Conservation (phyloP, 2,888 invertebrate species). For the Drosophila aldrichi region DNA sequence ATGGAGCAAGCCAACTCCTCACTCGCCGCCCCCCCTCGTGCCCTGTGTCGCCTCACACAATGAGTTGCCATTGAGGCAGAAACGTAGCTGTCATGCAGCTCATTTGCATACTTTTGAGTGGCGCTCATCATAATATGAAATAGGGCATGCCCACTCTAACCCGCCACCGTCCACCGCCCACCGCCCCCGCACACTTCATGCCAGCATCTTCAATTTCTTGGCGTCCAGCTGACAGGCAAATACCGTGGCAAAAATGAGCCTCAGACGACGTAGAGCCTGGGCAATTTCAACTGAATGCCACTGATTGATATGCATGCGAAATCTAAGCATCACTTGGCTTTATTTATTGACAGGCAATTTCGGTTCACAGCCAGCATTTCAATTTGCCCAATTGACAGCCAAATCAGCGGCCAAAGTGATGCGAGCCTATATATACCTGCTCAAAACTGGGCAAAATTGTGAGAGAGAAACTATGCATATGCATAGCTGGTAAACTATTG, state of each 20-base stretch:
- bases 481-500: too few species aligned
- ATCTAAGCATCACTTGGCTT: conserved; percentile 78
- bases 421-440: too few species aligned
- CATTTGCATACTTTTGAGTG: conserved; percentile 73
- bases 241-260: conserved; percentile 23
- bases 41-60: conserved; percentile 24
- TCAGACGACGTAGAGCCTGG: conserved; percentile 2
- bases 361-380: conserved; percentile 48
- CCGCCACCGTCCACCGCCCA: neutral
- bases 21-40: neutral
- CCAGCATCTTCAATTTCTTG: conserved; percentile 23
- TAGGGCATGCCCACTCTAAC: conserved; percentile 9
- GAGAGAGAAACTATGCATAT: too few species aligned
- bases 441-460: neutral
- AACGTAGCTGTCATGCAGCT: conserved; percentile 70
- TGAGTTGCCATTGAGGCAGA: conserved; percentile 60
- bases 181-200: neutral
- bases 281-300: conserved; percentile 39
- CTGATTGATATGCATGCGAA: conserved; percentile 78
- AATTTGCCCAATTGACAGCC: conserved; percentile 72
- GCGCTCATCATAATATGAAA: conserved; percentile 50
- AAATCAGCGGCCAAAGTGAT: conserved; percentile 43
- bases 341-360: conserved; percentile 79
- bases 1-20: too few species aligned
- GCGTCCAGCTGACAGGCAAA: conserved; percentile 66